Evolutionary conservation across 1,140 invertebrate species (phyloP).

Genomic region (Conus betulinus): DNA sequence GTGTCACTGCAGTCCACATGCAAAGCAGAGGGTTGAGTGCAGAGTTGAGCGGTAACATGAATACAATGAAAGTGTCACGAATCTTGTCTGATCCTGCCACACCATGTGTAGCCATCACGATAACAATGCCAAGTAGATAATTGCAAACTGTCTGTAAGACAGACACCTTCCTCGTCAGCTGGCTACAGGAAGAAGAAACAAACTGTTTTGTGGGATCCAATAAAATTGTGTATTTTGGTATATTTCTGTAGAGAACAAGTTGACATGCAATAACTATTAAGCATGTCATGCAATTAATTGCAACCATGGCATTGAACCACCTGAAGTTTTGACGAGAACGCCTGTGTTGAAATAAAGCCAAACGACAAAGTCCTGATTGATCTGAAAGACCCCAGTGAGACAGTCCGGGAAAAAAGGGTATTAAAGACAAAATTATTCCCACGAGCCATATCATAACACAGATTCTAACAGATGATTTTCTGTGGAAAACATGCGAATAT

Average conservation of each 20-base stretch:
- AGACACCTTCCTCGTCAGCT: not conserved
- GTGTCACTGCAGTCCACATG: not conserved
- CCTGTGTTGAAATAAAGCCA: not conserved
- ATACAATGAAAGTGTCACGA: not conserved
- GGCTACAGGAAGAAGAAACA: not conserved
- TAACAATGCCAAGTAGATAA: not conserved
- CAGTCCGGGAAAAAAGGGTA: not conserved
- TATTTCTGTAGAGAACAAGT: not conserved
- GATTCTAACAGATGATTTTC: not conserved
- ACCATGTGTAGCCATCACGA: not conserved
- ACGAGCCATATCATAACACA: not conserved
- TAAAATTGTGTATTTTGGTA: not conserved
- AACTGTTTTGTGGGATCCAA: not conserved
- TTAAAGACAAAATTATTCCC: not conserved
- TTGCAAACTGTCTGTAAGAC: not conserved
- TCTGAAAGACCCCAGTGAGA: slow-evolving; percentile 31
- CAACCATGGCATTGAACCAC: not conserved
- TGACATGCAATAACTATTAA: not conserved
- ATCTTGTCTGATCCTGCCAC: not conserved
- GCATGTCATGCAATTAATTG: not conserved
- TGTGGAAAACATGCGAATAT: slow-evolving; percentile 32
- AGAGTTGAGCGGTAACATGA: not conserved
- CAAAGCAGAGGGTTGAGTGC: not conserved
- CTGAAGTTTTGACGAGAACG: not conserved
- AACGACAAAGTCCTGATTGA: not conserved